These are phyloP conservation scores for Calidris pugnax DNA, from an alignment of 2,113 vertebrate genomes.

Conservation along the genomic window DNA sequence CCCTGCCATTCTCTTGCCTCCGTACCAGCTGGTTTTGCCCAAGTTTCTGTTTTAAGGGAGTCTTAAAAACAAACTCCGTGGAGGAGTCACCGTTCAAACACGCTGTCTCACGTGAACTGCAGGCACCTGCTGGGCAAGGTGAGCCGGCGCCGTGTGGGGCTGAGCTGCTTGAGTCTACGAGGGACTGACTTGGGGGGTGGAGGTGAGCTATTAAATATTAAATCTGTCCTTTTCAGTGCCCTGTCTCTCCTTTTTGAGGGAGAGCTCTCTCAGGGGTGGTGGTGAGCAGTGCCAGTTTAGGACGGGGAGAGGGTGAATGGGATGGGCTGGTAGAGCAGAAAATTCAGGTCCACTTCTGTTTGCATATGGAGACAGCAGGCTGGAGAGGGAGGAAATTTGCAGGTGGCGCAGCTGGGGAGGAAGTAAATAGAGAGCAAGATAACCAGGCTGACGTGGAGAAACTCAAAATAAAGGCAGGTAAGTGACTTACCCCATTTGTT, in stretches of 20 bases:
- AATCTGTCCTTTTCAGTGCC: background rate
- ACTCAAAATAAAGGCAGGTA: slow-evolving; percentile 11
- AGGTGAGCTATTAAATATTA: background rate
- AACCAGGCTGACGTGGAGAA: background rate
- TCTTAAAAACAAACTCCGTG: background rate
- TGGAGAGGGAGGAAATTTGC: background rate
- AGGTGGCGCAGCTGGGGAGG: slow-evolving; percentile 8
- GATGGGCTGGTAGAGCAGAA: background rate
- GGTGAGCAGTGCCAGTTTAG: background rate
- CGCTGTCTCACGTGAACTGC: background rate
- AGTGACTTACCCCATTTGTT: background rate
- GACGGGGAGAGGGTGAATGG: background rate
- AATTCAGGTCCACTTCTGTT: background rate
- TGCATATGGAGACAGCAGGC: background rate
- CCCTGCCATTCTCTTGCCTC: background rate
- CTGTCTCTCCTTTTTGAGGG: background rate
- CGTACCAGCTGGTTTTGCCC: fast-evolving
- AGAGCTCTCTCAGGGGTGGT: background rate
- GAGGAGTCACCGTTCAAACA: background rate
- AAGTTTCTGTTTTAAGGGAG: background rate
- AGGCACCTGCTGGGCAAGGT: background rate
- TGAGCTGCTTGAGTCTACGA: background rate
- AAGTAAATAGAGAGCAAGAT: background rate
- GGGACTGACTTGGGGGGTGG: background rate
- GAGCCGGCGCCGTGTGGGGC: background rate